Evolutionary conservation across 2,888 invertebrate genomes (phyloP).

Genomic region (Eilema caniola): DNA sequence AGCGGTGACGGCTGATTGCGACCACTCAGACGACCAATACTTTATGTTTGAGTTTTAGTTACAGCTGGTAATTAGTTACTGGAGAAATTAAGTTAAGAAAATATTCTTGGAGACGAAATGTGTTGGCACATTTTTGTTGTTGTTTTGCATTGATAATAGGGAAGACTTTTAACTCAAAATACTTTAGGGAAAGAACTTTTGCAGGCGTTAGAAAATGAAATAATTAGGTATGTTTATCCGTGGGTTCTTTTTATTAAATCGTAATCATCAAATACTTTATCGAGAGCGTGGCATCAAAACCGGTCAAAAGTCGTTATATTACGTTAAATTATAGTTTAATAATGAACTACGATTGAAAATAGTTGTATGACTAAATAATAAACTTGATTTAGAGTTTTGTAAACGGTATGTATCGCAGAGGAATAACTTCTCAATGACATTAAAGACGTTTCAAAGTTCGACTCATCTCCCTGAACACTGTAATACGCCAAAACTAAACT

Average conservation of each 20-base stretch:
- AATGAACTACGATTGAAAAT: too few species aligned
- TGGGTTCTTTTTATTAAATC: too few species aligned
- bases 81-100: background rate
- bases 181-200: too few species aligned
- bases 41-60: slow-evolving; percentile 2
- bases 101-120: background rate
- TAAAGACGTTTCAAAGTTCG: background rate
- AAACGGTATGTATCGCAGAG: background rate
- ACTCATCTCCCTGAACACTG: background rate
- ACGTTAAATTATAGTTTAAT: too few species aligned
- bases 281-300: too few species aligned
- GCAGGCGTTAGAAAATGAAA: too few species aligned
- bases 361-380: too few species aligned
- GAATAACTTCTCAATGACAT: background rate
- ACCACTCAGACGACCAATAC: slow-evolving; percentile 14
- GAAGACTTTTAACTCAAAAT: background rate
- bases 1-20: slow-evolving; percentile 25
- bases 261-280: too few species aligned
- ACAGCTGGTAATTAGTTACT: slow-evolving; percentile 2
- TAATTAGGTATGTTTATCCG: too few species aligned
- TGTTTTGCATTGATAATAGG: too few species aligned
- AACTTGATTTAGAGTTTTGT: background rate
- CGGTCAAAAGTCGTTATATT: too few species aligned
- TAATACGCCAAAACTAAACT: slow-evolving; percentile 9
- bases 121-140: too few species aligned